phyloP scores from a whole-genome alignment of 1,140 invertebrate genomes.

The Chelonus insularis region DNA sequence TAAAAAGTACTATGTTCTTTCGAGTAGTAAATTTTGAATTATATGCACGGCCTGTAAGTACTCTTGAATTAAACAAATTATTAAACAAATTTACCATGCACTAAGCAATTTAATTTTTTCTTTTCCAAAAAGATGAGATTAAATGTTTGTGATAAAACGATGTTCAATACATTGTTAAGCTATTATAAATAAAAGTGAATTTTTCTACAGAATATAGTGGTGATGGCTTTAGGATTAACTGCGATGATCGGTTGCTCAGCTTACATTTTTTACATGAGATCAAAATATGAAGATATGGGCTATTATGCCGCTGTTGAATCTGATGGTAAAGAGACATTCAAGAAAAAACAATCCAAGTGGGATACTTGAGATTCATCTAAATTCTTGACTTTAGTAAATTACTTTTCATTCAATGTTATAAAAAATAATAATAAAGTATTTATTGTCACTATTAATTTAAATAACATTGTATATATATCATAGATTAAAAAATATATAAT shows the following conservation, averaged over 20 bases:
- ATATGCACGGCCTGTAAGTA: conserved; percentile 76
- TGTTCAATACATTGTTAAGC: too few relatives aligned
- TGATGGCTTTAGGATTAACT: conserved; percentile 75
- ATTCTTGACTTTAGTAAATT: too few relatives aligned
- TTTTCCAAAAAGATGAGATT: neutral
- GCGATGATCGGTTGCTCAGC: conserved; percentile 66
- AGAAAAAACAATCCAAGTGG: conserved; percentile 81
- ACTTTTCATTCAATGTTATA: too few relatives aligned
- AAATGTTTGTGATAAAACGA: too few relatives aligned
- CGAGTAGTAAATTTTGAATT: conserved; percentile 80
- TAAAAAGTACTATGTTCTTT: conserved; percentile 72
- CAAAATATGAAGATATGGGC: conserved; percentile 73
- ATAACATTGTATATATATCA: too few relatives aligned
- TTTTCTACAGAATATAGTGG: conserved; percentile 72
- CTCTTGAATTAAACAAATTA: too few relatives aligned
- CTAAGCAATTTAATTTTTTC: neutral
- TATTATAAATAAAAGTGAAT: too few relatives aligned
- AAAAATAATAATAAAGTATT: too few relatives aligned
- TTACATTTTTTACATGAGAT: conserved; percentile 80
- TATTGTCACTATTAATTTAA: too few relatives aligned
- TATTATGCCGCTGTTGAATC: conserved; percentile 76
- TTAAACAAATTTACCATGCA: conserved; percentile 11
- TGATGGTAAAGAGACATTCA: conserved; percentile 73
- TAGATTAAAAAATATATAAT: too few relatives aligned
- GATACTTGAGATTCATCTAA: conserved; percentile 43